phyloP scores from a whole-genome alignment of 2,888 invertebrate species.

The Apamea crenata region DNA sequence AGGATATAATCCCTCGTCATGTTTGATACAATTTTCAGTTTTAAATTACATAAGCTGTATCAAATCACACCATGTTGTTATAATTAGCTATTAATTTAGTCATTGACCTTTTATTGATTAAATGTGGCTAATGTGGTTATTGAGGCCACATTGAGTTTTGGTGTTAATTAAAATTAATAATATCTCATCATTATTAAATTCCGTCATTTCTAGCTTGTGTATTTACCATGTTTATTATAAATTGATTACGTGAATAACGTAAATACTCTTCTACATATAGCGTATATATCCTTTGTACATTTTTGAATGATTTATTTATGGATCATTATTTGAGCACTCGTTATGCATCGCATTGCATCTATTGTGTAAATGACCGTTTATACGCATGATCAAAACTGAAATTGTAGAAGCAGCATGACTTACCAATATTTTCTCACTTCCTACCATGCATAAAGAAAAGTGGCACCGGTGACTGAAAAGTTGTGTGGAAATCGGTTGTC shows the following conservation, averaged over 20 bases:
- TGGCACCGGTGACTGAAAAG: background rate
- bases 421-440: background rate
- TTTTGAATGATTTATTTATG: background rate
- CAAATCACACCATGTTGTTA: background rate
- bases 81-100: conserved; percentile 2
- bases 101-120: conserved; percentile 3
- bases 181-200: background rate
- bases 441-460: background rate
- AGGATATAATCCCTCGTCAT: background rate
- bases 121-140: conserved; percentile 12
- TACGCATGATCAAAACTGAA: no score
- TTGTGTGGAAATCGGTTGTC: background rate
- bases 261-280: background rate
- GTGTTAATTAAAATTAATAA: conserved; percentile 30
- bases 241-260: background rate
- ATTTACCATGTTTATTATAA: background rate
- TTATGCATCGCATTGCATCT: background rate
- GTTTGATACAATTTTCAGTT: background rate
- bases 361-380: background rate
- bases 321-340: background rate
- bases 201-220: background rate
- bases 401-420: background rate
- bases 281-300: background rate
- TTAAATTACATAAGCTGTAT: background rate
- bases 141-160: background rate